Evolutionary conservation across 2,113 vertebrate genomes (phyloP), one percentile per base, ranked within the genome.

Genomic region (Amphiprion percula): DNA sequence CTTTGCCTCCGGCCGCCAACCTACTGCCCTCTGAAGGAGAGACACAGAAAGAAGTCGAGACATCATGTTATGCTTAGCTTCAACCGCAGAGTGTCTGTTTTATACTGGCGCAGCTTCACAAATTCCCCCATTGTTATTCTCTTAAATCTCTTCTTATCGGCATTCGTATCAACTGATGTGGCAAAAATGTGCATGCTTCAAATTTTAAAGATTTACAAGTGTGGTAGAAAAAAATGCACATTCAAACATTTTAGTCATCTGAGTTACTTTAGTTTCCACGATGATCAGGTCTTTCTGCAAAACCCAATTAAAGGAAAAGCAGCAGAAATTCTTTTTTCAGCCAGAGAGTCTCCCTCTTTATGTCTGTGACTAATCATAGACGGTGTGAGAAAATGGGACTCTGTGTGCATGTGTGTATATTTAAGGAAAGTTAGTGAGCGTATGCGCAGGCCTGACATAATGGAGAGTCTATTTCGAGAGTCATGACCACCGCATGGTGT

Each of bases 1-100:
- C 73, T 98, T 99, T 49, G 98, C 97, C 91, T 97, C 97, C 24
- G 96, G 95, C 30, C 98, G 92, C 98, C 98, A 99, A 58, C 98
- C 98, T 81, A 99, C 96, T 12, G 96, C 95, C 85, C 87, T 94
- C 98, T 99, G 84, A 66, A 28, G 30, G 12, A 10, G 7, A 55
- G 24, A 80, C 12, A 68, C 6, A 19, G 1, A 26, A 11, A 59
- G 8, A 58, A 44, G 26, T 39, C 17, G 28, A 0, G 14, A 0
- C 14, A 17, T 49, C 10, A 56, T 56, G 6, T 33, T 37, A 24
- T 17, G 19, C 21, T 30, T 21, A n/a, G 21, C 6, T 37, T 7
- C 6, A 10, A 30, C 7, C 52, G 26, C 39, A 78, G 23, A 74
- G 64, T 28, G 37, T 65, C 44, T 68, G 17, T 77, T 82, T 60